phyloP scores from a whole-genome alignment of 2,797 vertebrate species.

The Pterois miles region DNA sequence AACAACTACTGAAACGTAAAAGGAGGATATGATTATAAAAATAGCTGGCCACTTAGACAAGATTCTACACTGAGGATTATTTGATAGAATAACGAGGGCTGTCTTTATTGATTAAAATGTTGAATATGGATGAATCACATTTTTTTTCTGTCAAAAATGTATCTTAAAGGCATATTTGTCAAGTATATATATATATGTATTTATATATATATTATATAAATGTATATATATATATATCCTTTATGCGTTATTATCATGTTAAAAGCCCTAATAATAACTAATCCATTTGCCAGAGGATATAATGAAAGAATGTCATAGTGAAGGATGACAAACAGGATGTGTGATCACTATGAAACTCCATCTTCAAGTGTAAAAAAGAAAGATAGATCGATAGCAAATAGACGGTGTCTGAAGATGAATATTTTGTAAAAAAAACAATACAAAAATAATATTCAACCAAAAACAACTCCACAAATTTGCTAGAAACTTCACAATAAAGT shows the following conservation, averaged over 20 bases:
- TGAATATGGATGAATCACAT: too few relatives aligned
- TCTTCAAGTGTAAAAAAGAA: neutral
- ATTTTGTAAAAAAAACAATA: neutral
- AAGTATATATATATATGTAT: too few relatives aligned
- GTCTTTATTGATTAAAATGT: too few relatives aligned
- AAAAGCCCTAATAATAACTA: neutral
- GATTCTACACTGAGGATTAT: neutral
- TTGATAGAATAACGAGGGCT: neutral
- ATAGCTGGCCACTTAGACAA: neutral
- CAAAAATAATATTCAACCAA: neutral
- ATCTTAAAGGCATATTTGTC: too few relatives aligned
- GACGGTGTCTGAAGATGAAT: slow-evolving; percentile 1
- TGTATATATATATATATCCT: too few relatives aligned
- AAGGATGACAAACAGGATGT: slow-evolving; percentile 9
- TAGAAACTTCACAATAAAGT: neutral
- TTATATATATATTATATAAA: too few relatives aligned
- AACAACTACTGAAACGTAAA: slow-evolving; percentile 19
- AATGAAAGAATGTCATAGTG: neutral
- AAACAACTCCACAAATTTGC: neutral
- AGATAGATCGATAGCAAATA: neutral
- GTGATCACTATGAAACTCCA: slow-evolving; percentile 23
- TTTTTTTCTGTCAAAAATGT: too few relatives aligned
- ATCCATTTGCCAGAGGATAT: neutral
- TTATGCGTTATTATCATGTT: too few relatives aligned
- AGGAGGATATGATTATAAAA: slow-evolving; percentile 8